A percentile compares a stretch with the other conserved stretches of the same genome.
Conservation (phyloP, 53 echinoderm and acorn worm species). For the Paelopatides confundens region DNA sequence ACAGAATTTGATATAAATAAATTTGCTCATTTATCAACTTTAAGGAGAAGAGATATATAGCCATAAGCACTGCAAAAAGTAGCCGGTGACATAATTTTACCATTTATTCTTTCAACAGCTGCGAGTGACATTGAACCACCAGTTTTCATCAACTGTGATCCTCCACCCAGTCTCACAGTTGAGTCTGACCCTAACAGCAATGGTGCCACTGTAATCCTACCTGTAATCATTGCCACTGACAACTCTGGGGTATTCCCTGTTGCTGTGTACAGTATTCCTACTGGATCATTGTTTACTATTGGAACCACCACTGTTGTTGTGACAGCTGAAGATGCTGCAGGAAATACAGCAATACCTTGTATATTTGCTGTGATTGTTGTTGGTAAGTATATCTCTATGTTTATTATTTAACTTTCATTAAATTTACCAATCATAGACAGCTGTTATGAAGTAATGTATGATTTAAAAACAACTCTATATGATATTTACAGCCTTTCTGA, state of each 20-base stretch:
- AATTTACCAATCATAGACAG: too few relatives aligned
- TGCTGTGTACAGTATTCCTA: too few relatives aligned
- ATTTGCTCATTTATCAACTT: too few relatives aligned
- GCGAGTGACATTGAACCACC: not conserved
- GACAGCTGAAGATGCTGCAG: conserved; percentile 55
- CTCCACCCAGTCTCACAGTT: not conserved
- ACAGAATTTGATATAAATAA: too few relatives aligned
- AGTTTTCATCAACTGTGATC: not conserved
- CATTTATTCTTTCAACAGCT: not conserved
- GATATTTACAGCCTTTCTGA: too few relatives aligned
- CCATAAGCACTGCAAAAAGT: too few relatives aligned
- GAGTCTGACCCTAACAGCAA: conserved; percentile 1
- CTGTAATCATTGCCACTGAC: conserved; percentile 52
- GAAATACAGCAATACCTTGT: conserved; percentile 51
- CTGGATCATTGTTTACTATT: conserved; percentile 37
- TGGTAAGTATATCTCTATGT: conserved; percentile 7
- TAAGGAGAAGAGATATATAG: too few relatives aligned
- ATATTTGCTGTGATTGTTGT: conserved; percentile 48
- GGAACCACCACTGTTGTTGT: conserved; percentile 40
- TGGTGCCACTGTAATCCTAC: conserved; percentile 40
- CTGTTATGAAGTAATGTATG: too few relatives aligned
- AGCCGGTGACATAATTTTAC: too few relatives aligned
- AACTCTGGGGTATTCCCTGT: conserved; percentile 4
- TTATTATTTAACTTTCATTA: too few relatives aligned
- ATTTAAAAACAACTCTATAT: too few relatives aligned